These are phyloP conservation scores for Parotocinclus haroldoi DNA, from an alignment of 2,797 vertebrate species.

Conservation along the genomic window DNA sequence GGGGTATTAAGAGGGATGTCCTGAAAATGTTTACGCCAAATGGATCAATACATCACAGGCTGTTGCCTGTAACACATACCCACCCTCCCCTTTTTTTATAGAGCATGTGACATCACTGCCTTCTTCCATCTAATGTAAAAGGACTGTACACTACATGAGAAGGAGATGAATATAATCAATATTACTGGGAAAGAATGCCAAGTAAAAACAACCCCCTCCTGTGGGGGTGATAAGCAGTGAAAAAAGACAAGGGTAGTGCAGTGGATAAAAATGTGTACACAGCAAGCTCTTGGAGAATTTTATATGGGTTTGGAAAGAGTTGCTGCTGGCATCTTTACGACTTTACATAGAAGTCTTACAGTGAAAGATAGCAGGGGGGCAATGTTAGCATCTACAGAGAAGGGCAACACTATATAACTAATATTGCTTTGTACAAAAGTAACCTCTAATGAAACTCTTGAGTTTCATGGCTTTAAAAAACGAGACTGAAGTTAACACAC, in stretches of 20 bases:
- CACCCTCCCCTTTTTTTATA: slow-evolving; percentile 1
- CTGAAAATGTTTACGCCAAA: slow-evolving; percentile 36
- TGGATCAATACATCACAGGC: slow-evolving; percentile 47
- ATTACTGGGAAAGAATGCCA: slow-evolving; percentile 2
- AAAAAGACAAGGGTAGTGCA: not conserved
- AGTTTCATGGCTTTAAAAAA: too few relatives aligned
- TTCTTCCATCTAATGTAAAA: slow-evolving; percentile 6
- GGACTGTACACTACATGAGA: slow-evolving; percentile 16
- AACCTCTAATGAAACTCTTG: too few relatives aligned
- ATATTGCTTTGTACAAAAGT: too few relatives aligned
- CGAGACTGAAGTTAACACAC: too few relatives aligned
- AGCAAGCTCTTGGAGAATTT: not conserved
- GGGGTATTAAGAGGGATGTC: slow-evolving; percentile 30
- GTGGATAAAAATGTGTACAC: slow-evolving; percentile 1
- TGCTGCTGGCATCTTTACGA: slow-evolving; percentile 6
- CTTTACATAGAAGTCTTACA: not conserved
- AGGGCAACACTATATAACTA: not conserved
- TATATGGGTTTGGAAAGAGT: slow-evolving; percentile 2
- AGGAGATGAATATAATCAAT: slow-evolving; percentile 25
- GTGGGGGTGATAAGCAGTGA: not conserved
- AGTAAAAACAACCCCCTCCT: slow-evolving; percentile 1
- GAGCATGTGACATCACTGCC: slow-evolving; percentile 4
- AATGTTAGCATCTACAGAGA: not conserved
- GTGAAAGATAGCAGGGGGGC: slow-evolving; percentile 2
- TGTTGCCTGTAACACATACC: slow-evolving; percentile 25